Base-by-base conservation (phyloP, 2,113 vertebrate species). In the Stigmatopora argus region DNA sequence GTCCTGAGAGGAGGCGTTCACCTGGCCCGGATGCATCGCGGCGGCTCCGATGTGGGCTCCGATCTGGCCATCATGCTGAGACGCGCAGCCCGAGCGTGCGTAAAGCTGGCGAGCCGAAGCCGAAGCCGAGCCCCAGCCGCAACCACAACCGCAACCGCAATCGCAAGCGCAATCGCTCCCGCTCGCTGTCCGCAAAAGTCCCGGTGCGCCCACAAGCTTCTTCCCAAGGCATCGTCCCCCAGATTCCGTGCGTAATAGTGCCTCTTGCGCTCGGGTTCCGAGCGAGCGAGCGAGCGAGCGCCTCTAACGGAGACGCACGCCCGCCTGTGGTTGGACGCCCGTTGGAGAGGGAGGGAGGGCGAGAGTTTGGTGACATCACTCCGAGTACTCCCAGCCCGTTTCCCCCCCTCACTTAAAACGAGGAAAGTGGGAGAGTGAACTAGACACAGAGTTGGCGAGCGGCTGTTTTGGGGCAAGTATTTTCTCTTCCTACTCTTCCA, bases 11-110 rank as follows among this genome's bases (percentile, higher is more conserved):
- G 45, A 60, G 34, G 62, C 17, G 65, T 76, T 78, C n/a, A 78
- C 53, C 21, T 78, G 76, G 46, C 67, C 83, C 73, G 86, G 62
- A 87, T 91, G 89, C 91, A 91, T 91, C 66, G 64, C 85, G 71
- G 13, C 57, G 71, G 13, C 57, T 69, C 56, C 21, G 63, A 38
- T 51, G 46, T 69, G 78, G 71, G 13, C 57, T 69, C 56, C 21
- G 63, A 38, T 51, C 49, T 69, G 78, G 73, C 65, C 71, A 56
- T 70, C 78, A 86, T 86, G 60, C 77, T 82, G 64, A 64, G 69
- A 66, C 67, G 64, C 34, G 48, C 61, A 55, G 62, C 48, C 18
- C 11, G 10, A 47, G 21, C 60, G 80, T 46, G 83, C 85, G 84
- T 64, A 82, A 80, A 23, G 67, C 64, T 75, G 26, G 26, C 26